These are phyloP conservation scores for Lepus oiostolus DNA, from an alignment of 2,797 vertebrate species.

Conservation along the genomic window DNA sequence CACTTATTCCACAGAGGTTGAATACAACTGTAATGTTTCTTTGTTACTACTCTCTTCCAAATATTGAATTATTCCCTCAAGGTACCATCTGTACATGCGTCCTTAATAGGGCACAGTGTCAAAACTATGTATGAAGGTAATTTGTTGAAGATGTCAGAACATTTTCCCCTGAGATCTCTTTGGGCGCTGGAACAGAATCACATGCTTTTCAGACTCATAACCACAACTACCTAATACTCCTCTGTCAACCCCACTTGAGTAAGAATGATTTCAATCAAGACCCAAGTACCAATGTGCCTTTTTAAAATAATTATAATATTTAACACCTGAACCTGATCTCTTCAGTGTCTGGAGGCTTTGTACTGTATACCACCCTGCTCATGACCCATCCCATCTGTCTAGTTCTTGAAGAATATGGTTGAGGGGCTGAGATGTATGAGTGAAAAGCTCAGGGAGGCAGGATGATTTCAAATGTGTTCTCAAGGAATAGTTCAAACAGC, in stretches of 20 bases:
- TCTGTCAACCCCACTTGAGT: background rate
- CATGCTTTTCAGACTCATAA: background rate
- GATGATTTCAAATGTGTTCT: background rate
- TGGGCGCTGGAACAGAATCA: constrained; percentile 8
- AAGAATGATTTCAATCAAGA: constrained; percentile 53
- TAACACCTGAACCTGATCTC: background rate
- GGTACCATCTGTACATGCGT: background rate
- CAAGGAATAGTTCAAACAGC: background rate
- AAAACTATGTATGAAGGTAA: background rate
- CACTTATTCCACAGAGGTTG: constrained; percentile 19
- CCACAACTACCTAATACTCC: background rate
- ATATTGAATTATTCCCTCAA: background rate
- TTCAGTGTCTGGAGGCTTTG: background rate
- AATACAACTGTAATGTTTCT: background rate
- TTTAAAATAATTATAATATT: background rate
- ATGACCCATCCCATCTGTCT: background rate
- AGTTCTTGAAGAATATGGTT: background rate
- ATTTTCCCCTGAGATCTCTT: background rate
- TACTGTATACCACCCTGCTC: background rate
- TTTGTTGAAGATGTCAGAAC: constrained; percentile 16
- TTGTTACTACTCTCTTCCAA: background rate
- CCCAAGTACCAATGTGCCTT: background rate
- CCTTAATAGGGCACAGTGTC: background rate
- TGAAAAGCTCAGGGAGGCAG: background rate
- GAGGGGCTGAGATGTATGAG: background rate